These are phyloP conservation scores for Capromys pilorides DNA, from an alignment of 2,797 vertebrate species.

Conservation along the genomic window DNA sequence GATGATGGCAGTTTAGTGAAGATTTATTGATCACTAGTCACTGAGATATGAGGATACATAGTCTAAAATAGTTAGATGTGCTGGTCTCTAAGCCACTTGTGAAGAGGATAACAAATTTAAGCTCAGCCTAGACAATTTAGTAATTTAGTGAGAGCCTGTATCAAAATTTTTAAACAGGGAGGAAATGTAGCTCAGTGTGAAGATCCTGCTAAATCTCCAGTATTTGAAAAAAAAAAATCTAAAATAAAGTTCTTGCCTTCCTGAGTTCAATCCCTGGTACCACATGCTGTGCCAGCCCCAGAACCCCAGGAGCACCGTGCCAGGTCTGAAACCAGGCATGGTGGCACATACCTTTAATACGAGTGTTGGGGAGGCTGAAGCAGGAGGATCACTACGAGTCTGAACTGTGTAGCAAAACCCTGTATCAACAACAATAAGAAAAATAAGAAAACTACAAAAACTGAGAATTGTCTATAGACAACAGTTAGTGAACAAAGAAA, in stretches of 20 bases:
- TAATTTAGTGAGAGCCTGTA: neutral
- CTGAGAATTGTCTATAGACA: neutral
- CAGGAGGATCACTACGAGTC: too few relatives aligned
- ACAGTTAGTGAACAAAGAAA: neutral
- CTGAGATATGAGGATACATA: too few relatives aligned
- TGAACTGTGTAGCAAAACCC: too few relatives aligned
- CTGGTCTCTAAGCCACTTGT: neutral
- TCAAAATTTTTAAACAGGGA: neutral
- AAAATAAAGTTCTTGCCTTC: neutral
- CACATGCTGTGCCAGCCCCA: too few relatives aligned
- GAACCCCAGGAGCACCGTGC: too few relatives aligned
- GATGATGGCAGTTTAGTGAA: neutral
- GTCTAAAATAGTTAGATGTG: neutral
- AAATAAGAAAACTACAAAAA: neutral
- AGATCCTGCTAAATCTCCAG: neutral
- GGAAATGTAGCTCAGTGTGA: neutral
- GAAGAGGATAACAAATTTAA: neutral
- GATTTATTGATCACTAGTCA: neutral
- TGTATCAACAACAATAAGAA: too few relatives aligned
- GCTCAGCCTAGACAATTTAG: neutral
- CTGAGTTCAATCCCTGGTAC: neutral
- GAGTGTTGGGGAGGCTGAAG: too few relatives aligned
- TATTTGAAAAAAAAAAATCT: neutral
- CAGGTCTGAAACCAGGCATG: too few relatives aligned
- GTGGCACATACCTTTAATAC: too few relatives aligned